These are phyloP conservation scores for Parauchenoglanis punctatus DNA, from an alignment of 2,797 vertebrate species.

Conservation along the genomic window DNA sequence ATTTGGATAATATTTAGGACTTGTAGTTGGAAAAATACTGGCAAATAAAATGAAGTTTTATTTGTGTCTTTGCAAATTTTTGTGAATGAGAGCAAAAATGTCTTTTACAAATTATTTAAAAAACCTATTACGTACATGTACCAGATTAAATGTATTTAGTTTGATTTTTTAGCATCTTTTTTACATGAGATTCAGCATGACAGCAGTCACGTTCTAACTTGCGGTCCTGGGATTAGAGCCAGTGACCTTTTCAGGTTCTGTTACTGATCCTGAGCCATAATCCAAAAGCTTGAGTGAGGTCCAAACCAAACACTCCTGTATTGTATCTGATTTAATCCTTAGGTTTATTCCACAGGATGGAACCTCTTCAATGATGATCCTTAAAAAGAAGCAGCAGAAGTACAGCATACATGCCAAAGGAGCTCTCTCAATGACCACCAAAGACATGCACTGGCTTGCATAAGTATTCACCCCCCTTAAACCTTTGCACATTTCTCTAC, in stretches of 20 bases:
- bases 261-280: conserved; percentile 4
- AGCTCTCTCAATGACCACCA: not conserved
- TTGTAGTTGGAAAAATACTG: not conserved
- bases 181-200: not conserved
- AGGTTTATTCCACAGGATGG: not conserved
- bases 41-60: not conserved
- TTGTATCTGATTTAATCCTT: conserved; percentile 29
- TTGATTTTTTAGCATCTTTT: not conserved
- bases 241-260: conserved; percentile 13
- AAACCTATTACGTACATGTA: not conserved
- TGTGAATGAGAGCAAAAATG: not conserved
- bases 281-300: conserved; percentile 5
- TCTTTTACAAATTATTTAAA: not conserved
- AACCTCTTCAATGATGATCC: not conserved
- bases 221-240: conserved; percentile 3
- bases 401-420: not conserved
- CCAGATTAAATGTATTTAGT: not conserved
- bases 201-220: conserved; percentile 9
- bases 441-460: not conserved
- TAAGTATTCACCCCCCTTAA: conserved; percentile 4
- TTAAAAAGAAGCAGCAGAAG: conserved; percentile 1
- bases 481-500: not conserved
- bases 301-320: conserved; percentile 37
- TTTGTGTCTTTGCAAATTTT: not conserved
- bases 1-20: not conserved